Evolutionary conservation across 2,113 vertebrate species (phyloP).

Genomic region (Gnathonemus longibarbis): DNA sequence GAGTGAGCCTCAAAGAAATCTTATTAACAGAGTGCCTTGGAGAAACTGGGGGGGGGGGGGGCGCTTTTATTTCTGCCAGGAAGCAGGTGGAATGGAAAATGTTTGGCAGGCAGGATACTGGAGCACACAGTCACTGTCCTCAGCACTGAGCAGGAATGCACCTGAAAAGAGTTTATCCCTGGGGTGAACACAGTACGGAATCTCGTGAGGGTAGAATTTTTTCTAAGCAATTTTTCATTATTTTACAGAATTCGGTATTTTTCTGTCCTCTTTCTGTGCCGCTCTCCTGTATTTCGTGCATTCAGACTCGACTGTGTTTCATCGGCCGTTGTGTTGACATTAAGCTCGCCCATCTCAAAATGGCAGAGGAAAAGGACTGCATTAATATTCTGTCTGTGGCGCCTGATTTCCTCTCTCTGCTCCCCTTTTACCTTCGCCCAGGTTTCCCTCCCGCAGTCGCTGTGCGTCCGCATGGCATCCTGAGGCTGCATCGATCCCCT

Average conservation of each 20-base stretch:
- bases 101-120: not conserved
- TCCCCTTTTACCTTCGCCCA: not conserved
- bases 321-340: not conserved
- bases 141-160: not conserved
- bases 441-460: slow-evolving; percentile 6
- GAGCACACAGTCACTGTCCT: not conserved
- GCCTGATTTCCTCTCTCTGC: slow-evolving; percentile 18
- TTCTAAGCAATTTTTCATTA: not conserved
- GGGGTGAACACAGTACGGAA: not conserved
- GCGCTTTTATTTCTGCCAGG: not conserved
- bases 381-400: slow-evolving; percentile 29
- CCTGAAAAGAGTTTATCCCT: not conserved
- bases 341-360: not conserved
- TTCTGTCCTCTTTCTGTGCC: not conserved
- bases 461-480: slow-evolving; percentile 14
- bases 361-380: not conserved
- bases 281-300: not conserved
- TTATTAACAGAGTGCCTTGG: not conserved
- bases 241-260: not conserved
- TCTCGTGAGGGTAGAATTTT: not conserved
- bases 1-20: not conserved
- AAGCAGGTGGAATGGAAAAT: not conserved
- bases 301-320: not conserved
- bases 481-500: slow-evolving; percentile 25
- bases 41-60: not conserved